Evolutionary conservation across 2,113 vertebrate species (phyloP), one percentile per base, ranked within the genome.

Genomic region (Ramphastos sulfuratus): DNA sequence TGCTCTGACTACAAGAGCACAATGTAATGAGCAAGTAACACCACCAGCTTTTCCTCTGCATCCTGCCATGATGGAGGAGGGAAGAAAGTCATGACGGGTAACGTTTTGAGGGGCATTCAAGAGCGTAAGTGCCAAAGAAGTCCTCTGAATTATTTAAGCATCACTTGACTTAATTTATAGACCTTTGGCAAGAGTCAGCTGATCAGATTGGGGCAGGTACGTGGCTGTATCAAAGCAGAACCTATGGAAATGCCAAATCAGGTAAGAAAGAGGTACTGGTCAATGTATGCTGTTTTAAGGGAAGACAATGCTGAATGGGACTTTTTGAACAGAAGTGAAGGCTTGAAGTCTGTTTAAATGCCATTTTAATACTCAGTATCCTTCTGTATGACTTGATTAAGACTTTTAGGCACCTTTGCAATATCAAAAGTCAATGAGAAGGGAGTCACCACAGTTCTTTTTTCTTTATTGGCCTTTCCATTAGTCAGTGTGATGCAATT

Each of bases 401-500:
- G 80, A 92, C 74, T 60, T 73, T 44, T 12, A 89, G 92, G 81
- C 1, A 7, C 76, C 65, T 86, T 16, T 64, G 25, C 44, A 42
- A 76, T 87, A 89, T 70, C 89, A 69, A 63, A 91, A 92, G 82
- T 81, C 90, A 95, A 88, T 90, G 54, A 74, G 44, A 82, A 87
- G 69, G 80, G 74, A 91, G 74, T 71, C 86, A 96, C 18, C 3
- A 3, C 60, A 90, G 54, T 56, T 78, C 27, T 35, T 76, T 74
- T 78, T 80, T 42, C 31, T 73, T 86, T 67, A 77, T 25, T 55
- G 48, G 60, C 88, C 72, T 78, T 88, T 83, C 55, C 27, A 71
- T 89, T 84, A 90, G 42, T 71, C 31, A 37, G 54, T 18, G 44
- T 33, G 48, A 87, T 60, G 30, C 25, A 81, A 76, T 77, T 90